Base-by-base conservation (phyloP, 2,888 invertebrate genomes). In the Augiades crinisus region DNA sequence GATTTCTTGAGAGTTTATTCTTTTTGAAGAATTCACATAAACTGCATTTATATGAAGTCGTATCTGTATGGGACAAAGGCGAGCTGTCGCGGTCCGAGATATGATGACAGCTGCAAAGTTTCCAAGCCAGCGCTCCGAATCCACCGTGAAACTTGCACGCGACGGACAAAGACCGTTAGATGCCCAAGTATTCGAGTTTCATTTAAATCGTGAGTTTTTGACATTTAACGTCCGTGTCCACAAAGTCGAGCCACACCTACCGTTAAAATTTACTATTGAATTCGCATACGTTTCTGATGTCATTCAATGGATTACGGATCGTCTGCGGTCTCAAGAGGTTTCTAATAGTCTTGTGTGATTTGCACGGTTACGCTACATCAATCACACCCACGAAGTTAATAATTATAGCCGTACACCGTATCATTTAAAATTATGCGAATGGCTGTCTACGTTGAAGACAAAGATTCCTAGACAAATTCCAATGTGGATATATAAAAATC, bases 41-140 rank as follows among this genome's bases (percentile, higher is more conserved):
- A 88, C 79, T 85, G 79, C 84, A 75, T 85, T 88, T 86, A 86
- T 88, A 87, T 89, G 84, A 87, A 88, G 86, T 88, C 83, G 85
- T 86, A 81, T 81, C 75, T 73, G 60, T 64, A 52, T 67, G 66
- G 78, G 77, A 88, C 87, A 89, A 88, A 78, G 73, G 74, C 66
- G 70, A 63, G 65, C 72, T 78, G 79, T 79, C 80, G 73, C 67
- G 67, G 81, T 75, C 80, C 80, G 68, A 84, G 72, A 76, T 75
- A 78, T 72, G 70, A 66, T 78, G 87, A 81, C 89, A 89, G 89
- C 89, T 89, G 88, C 82, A 72, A 61, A 71, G 70, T 75, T 78
- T 73, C 68, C 71, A 60, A 75, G 68, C 76, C 67, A 73, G 62
- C 67, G 70, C 67, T 69, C 63, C 55, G 77, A 76, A 82, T 74